Base-by-base conservation (phyloP, 2,797 vertebrate species). In the Discoglossus pictus region DNA sequence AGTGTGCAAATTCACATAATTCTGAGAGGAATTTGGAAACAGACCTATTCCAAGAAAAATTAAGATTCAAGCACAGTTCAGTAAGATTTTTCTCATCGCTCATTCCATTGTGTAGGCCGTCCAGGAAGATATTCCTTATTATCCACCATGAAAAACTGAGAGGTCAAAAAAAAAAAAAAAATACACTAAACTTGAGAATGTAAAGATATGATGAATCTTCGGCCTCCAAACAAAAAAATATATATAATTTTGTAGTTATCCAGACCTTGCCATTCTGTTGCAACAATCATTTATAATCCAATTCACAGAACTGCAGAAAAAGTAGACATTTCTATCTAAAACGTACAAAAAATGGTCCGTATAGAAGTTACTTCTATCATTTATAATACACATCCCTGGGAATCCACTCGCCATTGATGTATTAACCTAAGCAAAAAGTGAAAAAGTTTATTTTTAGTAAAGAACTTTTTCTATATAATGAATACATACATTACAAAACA, bases 291-390 rank as follows among this genome's bases (percentile, higher is more conserved):
- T 65, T 73, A 83, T 66, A 77, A 77, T 69, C 79, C 82, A 83
- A 86, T 82, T 85, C 81, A 83, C 47, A 83, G 84, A 87, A 88
- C 81, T 80, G 86, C 74, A 85, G 82, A 85, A 86, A 86, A 87
- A 88, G 80, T 83, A 87, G 80, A 83, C 72, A 82, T 85, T 83
- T 86, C 84, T 88, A 86, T 86, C 81, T 85, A 84, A 84, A 80
- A 86, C 17, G 81, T 89, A 90, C 64, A 88, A 89, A 87, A 85
- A 79, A 65, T 66, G 64, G 74, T 79, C 83, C 78, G 75, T 84
- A 84, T 81, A 87, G 83, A 89, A 87, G 83, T 77, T 83, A 76
- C 73, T 86, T 88, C 80, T 89, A 84, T 87, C 84, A 74, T 82
- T 87, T 88, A 86, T 89, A 86, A 86, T 87, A 88, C 83, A 89